These are phyloP conservation scores for Brachyalestes nurse DNA, from an alignment of 2,797 vertebrate species.

Conservation along the genomic window DNA sequence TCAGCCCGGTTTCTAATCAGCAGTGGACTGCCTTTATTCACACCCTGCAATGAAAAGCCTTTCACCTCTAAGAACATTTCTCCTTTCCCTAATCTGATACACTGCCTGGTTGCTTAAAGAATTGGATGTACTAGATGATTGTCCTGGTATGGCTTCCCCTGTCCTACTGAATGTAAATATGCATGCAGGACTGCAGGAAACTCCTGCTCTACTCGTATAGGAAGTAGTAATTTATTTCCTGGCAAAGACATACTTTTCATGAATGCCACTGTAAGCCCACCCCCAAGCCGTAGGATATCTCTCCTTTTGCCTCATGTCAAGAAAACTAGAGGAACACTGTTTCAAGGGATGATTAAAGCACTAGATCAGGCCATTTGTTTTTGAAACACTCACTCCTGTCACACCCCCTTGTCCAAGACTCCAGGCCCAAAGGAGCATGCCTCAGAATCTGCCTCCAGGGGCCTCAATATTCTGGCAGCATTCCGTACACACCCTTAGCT, in stretches of 20 bases:
- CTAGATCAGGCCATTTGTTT: conserved; percentile 2
- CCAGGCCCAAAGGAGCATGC: conserved; percentile 18
- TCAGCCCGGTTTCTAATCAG: conserved; percentile 46
- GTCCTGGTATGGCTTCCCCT: conserved; percentile 22
- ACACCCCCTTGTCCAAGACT: conserved; percentile 28
- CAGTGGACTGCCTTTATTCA: conserved; percentile 46
- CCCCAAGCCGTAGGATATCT: not conserved
- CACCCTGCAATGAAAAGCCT: conserved; percentile 46
- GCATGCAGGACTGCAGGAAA: conserved; percentile 35
- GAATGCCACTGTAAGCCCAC: conserved; percentile 5
- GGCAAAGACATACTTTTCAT: conserved; percentile 29
- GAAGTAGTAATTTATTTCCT: conserved; percentile 19
- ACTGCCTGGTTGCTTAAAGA: conserved; percentile 24
- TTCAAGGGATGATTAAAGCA: conserved; percentile 12
- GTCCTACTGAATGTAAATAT: conserved; percentile 29
- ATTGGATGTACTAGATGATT: conserved; percentile 50
- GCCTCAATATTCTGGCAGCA: conserved; percentile 19
- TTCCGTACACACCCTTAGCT: conserved; percentile 38
- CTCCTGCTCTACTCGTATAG: not conserved
- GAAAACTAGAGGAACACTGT: conserved; percentile 5
- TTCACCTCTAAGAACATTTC: conserved; percentile 29
- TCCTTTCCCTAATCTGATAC: conserved; percentile 36
- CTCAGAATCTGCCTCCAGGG: conserved; percentile 44
- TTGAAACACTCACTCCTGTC: conserved; percentile 17
- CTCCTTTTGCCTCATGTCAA: conserved; percentile 13